Evolutionary conservation across 2,888 invertebrate species (phyloP).

Genomic region (Archips xylosteana): DNA sequence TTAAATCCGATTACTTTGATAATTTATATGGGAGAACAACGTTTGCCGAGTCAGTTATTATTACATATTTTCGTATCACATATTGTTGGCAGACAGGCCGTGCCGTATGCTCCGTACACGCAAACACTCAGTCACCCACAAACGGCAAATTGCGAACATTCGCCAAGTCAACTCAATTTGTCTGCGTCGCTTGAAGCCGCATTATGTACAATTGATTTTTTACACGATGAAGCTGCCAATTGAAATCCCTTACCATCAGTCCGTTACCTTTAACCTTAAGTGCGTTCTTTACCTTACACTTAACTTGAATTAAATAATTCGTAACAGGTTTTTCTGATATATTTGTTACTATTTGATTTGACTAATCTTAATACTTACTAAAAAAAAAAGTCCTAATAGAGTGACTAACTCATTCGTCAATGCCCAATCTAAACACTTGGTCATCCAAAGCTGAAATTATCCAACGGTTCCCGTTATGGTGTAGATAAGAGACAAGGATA

Average conservation of each 20-base stretch:
- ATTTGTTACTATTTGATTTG: background rate
- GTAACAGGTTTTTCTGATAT: background rate
- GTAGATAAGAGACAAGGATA: too few species aligned
- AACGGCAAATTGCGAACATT: conserved; percentile 49
- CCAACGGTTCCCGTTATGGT: too few species aligned
- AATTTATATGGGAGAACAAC: too few species aligned
- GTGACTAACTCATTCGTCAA: too few species aligned
- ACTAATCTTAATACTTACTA: too few species aligned
- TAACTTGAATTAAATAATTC: background rate
- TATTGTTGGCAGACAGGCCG: conserved; percentile 42
- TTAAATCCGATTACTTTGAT: too few species aligned
- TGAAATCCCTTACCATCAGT: background rate
- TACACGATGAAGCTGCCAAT: background rate
- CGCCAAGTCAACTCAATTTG: conserved; percentile 55
- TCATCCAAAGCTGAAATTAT: too few species aligned
- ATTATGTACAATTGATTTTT: conserved; percentile 43
- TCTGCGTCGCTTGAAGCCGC: conserved; percentile 45
- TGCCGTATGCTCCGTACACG: conserved; percentile 45
- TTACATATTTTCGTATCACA: too few species aligned
- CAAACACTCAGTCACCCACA: conserved; percentile 45
- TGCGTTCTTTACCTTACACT: background rate
- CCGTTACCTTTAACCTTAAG: background rate
- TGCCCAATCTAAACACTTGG: too few species aligned
- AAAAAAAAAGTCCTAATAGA: too few species aligned
- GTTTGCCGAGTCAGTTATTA: too few species aligned